phyloP scores from a whole-genome alignment of 2,888 invertebrate genomes.

The Synergus japonicus region DNA sequence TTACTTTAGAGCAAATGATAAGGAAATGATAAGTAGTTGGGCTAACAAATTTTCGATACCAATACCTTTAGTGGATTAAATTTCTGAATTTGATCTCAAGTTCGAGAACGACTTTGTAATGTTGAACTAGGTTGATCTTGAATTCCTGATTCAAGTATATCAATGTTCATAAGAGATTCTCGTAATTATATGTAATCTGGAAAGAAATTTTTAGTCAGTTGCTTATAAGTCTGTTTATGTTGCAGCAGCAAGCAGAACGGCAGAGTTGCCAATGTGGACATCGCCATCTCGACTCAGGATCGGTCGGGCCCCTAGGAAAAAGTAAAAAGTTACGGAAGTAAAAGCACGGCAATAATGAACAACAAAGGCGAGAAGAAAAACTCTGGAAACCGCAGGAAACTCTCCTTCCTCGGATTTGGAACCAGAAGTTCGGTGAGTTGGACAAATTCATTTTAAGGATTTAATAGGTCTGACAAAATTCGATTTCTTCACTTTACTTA shows the following conservation, averaged over 20 bases:
- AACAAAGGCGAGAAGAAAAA: constrained; percentile 59
- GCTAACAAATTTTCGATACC: no score
- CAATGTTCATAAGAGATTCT: no score
- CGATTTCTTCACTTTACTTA: neutral
- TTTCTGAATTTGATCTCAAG: no score
- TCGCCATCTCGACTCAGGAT: constrained; percentile 76
- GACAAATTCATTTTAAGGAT: neutral
- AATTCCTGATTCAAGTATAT: no score
- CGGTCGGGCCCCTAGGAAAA: constrained; percentile 77
- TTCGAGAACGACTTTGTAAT: no score
- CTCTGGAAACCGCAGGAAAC: constrained; percentile 82
- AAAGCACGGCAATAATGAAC: constrained; percentile 62
- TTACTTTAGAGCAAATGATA: no score
- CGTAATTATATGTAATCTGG: no score
- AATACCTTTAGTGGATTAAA: no score
- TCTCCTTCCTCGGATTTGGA: constrained; percentile 86
- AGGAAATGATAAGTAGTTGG: no score
- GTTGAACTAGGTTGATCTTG: no score
- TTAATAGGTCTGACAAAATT: neutral
- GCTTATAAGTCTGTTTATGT: neutral
- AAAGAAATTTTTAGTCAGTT: neutral
- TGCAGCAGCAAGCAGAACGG: constrained; percentile 71
- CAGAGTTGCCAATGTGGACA: constrained; percentile 76
- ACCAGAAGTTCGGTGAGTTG: constrained; percentile 80
- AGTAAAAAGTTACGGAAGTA: constrained; percentile 67